Evolutionary conservation across 2,113 vertebrate species (phyloP).

Genomic region (Pedionomus torquatus): DNA sequence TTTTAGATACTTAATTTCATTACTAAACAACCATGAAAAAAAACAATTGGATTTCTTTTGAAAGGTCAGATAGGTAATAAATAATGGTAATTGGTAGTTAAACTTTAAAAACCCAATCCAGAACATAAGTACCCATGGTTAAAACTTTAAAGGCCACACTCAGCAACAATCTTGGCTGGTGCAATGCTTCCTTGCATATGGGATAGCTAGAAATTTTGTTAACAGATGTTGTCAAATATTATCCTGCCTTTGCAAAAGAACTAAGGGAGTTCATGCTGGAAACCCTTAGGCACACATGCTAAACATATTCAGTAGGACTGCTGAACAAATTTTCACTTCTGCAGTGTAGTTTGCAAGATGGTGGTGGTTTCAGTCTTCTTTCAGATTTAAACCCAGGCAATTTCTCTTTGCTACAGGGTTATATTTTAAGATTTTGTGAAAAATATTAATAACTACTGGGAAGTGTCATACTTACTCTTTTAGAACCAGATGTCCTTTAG

Average conservation of each 20-base stretch:
- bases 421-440: not conserved
- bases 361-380: not conserved
- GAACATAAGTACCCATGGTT: not conserved
- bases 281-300: not conserved
- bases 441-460: not conserved
- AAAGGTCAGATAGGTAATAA: not conserved
- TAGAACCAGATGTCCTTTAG: not conserved
- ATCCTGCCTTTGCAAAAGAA: not conserved
- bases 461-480: not conserved
- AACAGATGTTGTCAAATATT: not conserved
- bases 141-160: not conserved
- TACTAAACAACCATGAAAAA: not conserved
- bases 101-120: not conserved
- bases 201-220: not conserved
- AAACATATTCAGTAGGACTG: not conserved
- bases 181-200: not conserved
- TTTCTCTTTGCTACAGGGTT: not conserved
- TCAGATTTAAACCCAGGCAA: not conserved
- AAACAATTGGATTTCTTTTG: not conserved
- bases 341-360: not conserved
- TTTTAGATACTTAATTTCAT: not conserved
- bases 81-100: not conserved
- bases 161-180: not conserved
- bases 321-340: not conserved
- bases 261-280: not conserved